These are phyloP conservation scores for Dendrolimus houi DNA, from an alignment of 2,888 invertebrate species.

Conservation along the genomic window DNA sequence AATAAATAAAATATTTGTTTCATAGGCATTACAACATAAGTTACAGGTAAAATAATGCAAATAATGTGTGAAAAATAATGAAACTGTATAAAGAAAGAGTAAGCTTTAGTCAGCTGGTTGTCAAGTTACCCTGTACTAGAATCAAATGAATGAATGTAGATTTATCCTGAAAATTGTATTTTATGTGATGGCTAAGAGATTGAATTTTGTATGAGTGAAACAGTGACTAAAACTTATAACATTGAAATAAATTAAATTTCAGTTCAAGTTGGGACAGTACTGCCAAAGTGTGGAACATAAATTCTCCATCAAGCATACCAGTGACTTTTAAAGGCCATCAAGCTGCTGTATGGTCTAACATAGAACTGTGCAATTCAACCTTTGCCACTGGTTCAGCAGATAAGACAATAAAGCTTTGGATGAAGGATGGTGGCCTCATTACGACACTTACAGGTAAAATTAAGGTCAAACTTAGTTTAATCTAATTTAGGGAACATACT, in stretches of 20 bases:
- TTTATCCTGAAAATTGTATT: background rate
- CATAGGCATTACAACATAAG: too few relatives aligned
- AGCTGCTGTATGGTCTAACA: conserved; percentile 91
- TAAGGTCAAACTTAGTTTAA: too few relatives aligned
- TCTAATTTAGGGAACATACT: too few relatives aligned
- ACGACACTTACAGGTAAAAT: conserved; percentile 78
- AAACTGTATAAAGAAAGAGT: too few relatives aligned
- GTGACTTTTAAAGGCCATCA: conserved; percentile 82
- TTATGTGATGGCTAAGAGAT: background rate
- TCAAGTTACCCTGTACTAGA: background rate
- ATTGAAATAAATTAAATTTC: background rate
- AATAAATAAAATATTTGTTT: too few relatives aligned
- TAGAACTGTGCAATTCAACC: conserved; percentile 70
- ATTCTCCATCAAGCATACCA: conserved; percentile 63
- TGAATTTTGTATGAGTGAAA: too few relatives aligned
- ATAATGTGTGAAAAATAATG: too few relatives aligned
- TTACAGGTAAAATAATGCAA: too few relatives aligned
- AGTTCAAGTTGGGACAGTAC: conserved; percentile 97
- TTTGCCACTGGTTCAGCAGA: conserved; percentile 95
- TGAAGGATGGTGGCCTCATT: conserved; percentile 79
- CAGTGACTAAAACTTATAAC: too few relatives aligned
- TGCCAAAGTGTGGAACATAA: conserved; percentile 87
- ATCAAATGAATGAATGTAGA: background rate
- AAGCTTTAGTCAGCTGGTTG: too few relatives aligned
- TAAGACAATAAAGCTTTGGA: conserved; percentile 92